A percentile compares a stretch with the other conserved stretches of the same genome.
Evolutionary conservation across 1,140 invertebrate genomes (phyloP).

Genomic region (Hermatobates lingyangjiaoensis): DNA sequence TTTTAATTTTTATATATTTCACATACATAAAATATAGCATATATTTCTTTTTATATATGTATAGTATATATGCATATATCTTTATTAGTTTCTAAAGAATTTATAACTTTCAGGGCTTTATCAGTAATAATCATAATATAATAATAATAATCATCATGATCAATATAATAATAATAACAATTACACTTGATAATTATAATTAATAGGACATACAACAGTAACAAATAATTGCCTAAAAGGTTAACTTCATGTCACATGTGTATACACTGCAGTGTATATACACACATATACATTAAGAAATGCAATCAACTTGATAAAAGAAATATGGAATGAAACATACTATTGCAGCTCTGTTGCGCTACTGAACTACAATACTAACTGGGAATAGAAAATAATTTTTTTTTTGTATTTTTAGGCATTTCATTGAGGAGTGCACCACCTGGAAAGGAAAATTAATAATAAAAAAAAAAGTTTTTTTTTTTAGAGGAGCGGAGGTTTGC

Average conservation of each 20-base stretch:
- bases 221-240: constrained; percentile 13
- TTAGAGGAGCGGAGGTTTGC: no score
- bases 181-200: no score
- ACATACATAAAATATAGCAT: constrained; percentile 16
- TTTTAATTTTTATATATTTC: constrained; percentile 9
- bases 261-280: constrained; percentile 12
- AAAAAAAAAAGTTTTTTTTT: no score
- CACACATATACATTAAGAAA: constrained; percentile 10
- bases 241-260: constrained; percentile 13
- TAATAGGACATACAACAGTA: no score
- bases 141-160: constrained; percentile 9
- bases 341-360: not conserved
- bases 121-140: constrained; percentile 11
- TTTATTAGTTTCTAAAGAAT: constrained; percentile 12
- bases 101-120: constrained; percentile 13
- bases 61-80: constrained; percentile 11
- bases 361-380: not conserved
- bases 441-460: no score
- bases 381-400: not conserved
- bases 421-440: constrained; percentile 2
- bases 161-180: constrained; percentile 9
- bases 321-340: constrained; percentile 4
- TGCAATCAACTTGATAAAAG: constrained; percentile 2
- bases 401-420: not conserved
- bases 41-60: constrained; percentile 10